Evolutionary conservation across 2,113 vertebrate genomes (phyloP), one percentile per base, ranked within the genome.

Genomic region (Monarcha castaneiventris): DNA sequence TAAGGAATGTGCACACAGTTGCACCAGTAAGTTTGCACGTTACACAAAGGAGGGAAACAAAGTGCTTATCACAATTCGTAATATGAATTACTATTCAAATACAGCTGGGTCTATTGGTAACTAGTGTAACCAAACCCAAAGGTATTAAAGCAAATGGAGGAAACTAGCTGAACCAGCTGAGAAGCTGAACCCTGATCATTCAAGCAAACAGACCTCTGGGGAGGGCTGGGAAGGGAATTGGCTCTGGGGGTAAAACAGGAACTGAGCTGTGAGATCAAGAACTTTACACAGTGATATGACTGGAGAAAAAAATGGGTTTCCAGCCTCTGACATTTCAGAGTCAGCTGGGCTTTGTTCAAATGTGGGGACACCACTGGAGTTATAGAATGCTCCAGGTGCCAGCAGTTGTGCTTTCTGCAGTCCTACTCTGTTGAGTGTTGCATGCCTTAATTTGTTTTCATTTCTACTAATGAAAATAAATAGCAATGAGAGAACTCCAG

Each of bases 391-490:
- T 93, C 62, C 94, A 91, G 84, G 83, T 92, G 86, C 26, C 84
- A 62, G 81, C 66, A 61, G 51, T 77, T 74, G 79, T 73, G 44
- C 66, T 89, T 96, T 63, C 56, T 92, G 58, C 67, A 94, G 56
- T 58, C 76, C 69, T 90, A 73, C 69, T 90, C 81, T 88, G 27
- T 55, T 46, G 87, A 89, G 61, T 55, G 92, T 81, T 94, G 62
- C 83, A 77, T 12, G 26, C 95, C 77, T 94, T 92, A 84, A 96
- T 96, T 96, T 96, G 85, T 95, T 97, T 97, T 94, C 74, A 93
- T 96, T 97, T 96, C 62, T 44, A 39, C 91, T 97, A 97, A 97
- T 91, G 95, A 97, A 98, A 97, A 97, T 91, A 97, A 96, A 96
- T 74, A 96, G 84, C 96, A 67, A 71, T 25, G 66, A 83, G 90